Evolutionary conservation across 2,797 vertebrate species (phyloP).

Genomic region (Poeciliopsis paucimaculata): DNA sequence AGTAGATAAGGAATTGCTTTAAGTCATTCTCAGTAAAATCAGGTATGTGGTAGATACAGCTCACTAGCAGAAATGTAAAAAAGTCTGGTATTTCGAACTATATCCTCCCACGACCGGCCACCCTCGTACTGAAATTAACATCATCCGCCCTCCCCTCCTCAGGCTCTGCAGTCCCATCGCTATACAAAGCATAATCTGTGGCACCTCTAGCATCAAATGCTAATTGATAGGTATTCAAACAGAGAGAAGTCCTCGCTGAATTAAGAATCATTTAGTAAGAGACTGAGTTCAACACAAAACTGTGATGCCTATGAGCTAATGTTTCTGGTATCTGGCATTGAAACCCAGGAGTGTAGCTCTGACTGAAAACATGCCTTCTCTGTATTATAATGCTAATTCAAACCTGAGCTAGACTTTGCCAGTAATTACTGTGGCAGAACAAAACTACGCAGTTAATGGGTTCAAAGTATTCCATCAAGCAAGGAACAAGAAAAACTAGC

Average conservation of each 20-base stretch:
- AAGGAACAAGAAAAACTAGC: constrained; percentile 38
- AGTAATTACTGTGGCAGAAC: constrained; percentile 52
- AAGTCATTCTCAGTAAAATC: constrained; percentile 39
- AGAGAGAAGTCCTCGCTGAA: constrained; percentile 69
- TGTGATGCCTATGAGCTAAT: constrained; percentile 63
- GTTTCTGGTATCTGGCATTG: constrained; percentile 42
- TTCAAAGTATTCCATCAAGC: constrained; percentile 58
- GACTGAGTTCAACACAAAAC: constrained; percentile 59
- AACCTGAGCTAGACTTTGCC: constrained; percentile 40
- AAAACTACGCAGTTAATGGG: constrained; percentile 52
- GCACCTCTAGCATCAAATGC: constrained; percentile 70
- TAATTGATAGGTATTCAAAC: constrained; percentile 68
- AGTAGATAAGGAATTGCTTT: constrained; percentile 25
- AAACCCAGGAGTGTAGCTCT: constrained; percentile 33
- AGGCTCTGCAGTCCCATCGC: constrained; percentile 52
- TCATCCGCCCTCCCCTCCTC: constrained; percentile 59
- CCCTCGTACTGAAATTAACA: constrained; percentile 71
- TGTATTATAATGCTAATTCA: constrained; percentile 64
- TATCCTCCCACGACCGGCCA: constrained; percentile 63
- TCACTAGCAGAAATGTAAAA: constrained; percentile 53
- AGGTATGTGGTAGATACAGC: constrained; percentile 45
- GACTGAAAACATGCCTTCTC: constrained; percentile 36
- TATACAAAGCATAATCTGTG: constrained; percentile 61
- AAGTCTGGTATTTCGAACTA: constrained; percentile 50
- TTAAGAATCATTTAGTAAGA: constrained; percentile 76